Evolutionary conservation across 2,797 vertebrate genomes (phyloP), one percentile per base, ranked within the genome.

Genomic region (Pseudocheirus occidentalis): DNA sequence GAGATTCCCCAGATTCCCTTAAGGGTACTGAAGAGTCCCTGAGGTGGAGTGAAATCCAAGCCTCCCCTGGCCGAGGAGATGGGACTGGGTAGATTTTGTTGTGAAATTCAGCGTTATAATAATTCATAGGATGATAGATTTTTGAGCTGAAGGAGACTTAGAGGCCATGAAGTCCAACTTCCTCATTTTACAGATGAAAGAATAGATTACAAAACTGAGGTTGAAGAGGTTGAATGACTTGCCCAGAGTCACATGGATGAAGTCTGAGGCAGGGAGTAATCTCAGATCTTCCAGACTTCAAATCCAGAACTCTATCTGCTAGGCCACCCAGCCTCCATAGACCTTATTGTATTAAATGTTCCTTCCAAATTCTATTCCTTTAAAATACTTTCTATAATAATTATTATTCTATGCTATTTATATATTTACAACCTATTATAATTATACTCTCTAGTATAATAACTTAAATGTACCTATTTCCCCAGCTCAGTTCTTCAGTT

Each of bases 71-170:
- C 14, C 62, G 34, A n/a, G 34, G 31, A 5, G 31, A 62, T 66
- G 13, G 62, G 13, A n/a, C 29, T 93, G 93, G 66, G 21, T 91
- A 0, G 91, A 94, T 87, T 87, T 93, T 50, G 29, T 92, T 92
- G 0, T 21, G 66, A 93, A 90, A 9, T 56, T 55, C 24, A 95
- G n/a, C 94, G 66, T 58, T 95, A 93, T 73, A 73, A 73, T 40
- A 66, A 66, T 62, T 34, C 31, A 34, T 18, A 73, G 0, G 16
- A n/a, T n/a, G 31, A n/a, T n/a, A 66, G 59, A n/a, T 66, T 66
- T 66, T 66, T n/a, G 59, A n/a, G 31, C 31, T 66, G 12, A 66
- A 66, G 31, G 14, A 66, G 13, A 66, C 31, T 66, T 66, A 16
- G 34, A 73, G 5, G 34, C 62, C 5, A 21, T n/a, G 34, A 73